Conservation (phyloP, 2,888 invertebrate species). For the Strigamia crassipes region DNA sequence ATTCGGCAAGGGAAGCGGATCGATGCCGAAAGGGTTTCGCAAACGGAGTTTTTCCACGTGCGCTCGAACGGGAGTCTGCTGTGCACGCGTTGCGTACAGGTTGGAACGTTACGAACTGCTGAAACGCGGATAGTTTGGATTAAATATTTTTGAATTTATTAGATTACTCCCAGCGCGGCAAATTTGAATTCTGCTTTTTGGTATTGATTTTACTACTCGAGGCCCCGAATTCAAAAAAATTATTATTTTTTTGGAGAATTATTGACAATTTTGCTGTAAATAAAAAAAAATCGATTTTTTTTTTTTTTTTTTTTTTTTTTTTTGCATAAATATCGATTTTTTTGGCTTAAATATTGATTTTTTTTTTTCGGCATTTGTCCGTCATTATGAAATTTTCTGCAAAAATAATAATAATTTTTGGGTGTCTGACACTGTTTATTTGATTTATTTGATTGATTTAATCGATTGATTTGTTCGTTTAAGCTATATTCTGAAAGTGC, state of each 20-base stretch:
- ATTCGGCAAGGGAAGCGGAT: constrained; percentile 85
- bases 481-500: constrained; percentile 86
- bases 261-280: too few species aligned
- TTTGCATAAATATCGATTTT: too few species aligned
- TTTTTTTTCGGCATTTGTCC: too few species aligned
- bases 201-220: constrained; percentile 60
- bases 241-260: neutral
- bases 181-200: constrained; percentile 93
- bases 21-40: constrained; percentile 58
- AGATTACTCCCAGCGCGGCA: constrained; percentile 79
- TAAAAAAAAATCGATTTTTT: too few species aligned
- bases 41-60: constrained; percentile 89
- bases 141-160: constrained; percentile 47
- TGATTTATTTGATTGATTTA: too few species aligned
- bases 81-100: constrained; percentile 86
- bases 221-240: too few species aligned
- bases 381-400: too few species aligned
- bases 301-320: too few species aligned
- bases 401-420: too few species aligned
- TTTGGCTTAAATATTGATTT: too few species aligned
- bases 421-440: too few species aligned
- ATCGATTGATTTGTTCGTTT: neutral
- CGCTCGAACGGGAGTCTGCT: constrained; percentile 94
- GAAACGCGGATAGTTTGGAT: neutral
- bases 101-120: neutral